Base-by-base conservation (phyloP, 2,888 invertebrate genomes). In the Ypsolopha sequella region DNA sequence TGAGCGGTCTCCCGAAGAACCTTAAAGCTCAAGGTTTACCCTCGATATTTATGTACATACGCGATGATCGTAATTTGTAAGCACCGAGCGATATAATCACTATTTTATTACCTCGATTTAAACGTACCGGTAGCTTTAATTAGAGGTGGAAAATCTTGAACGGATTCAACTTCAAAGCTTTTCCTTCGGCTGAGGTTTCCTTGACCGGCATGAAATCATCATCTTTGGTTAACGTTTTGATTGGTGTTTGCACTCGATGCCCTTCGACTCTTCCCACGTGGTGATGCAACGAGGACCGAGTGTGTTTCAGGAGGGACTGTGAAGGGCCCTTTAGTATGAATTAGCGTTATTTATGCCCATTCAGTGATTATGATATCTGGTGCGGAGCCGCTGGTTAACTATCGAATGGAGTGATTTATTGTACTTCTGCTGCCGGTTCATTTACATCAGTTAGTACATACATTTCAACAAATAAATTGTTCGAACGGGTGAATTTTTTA, bases 141-240 rank as follows among this genome's bases (percentile, higher is more conserved):
- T 46, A 54, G 54, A 63, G 64, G 65, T 73, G 43, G 43, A 13
- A 43, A 43, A 43, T 75, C 78, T 76, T 66, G 68, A 72, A 63
- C 60, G 59, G 60, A 52, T 24, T 3, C 24, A 2, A 24, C 24
- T 24, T 24, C 24, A 24, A 24, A 24, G 24, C 24, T 24, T 24
- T 24, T 24, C 24, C 24, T 24, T 24, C 24, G 24, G 2, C 24
- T 24, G 4, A 24, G 54, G 68, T 76, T 77, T 74, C 81, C 80
- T 80, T 82, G 80, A 80, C 78, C 78, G 66, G 64, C 70, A 79
- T 81, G 79, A 80, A 77, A 79, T 80, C 78, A 79, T 77, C 76
- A 62, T 3, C 2, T 24, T 24, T 24, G 4, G 24, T 24, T 3
- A 24, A 24, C 24, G 24, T 24, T 24, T 24, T 24, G 24, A 24